phyloP scores from a whole-genome alignment of 2,888 invertebrate species.

The Cancer borealis region DNA sequence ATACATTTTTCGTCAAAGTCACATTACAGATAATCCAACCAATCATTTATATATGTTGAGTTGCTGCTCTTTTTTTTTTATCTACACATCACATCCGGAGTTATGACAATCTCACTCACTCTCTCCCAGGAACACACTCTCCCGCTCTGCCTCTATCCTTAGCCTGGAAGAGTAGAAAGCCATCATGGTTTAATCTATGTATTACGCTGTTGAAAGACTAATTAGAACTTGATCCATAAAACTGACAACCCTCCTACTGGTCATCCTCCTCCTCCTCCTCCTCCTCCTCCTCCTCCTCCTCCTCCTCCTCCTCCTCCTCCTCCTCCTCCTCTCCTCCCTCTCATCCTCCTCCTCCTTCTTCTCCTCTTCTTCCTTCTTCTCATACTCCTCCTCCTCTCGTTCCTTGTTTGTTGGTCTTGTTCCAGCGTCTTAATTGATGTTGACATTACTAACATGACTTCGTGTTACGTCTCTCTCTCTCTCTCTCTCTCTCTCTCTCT shows the following conservation, averaged over 20 bases:
- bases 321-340: background rate
- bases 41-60: too few relatives aligned
- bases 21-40: too few relatives aligned
- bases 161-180: too few relatives aligned
- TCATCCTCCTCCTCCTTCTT: background rate
- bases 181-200: background rate
- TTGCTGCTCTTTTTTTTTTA: too few relatives aligned
- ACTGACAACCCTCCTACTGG: slow-evolving; percentile 1
- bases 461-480: background rate
- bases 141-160: too few relatives aligned
- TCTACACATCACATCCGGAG: too few relatives aligned
- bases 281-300: too few relatives aligned
- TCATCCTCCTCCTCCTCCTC: background rate
- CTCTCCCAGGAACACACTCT: too few relatives aligned
- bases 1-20: too few relatives aligned
- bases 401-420: slow-evolving; percentile 17
- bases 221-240: slow-evolving; percentile 20
- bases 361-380: background rate
- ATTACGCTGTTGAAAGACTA: slow-evolving; percentile 27
- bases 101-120: too few relatives aligned
- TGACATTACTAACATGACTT: slow-evolving; percentile 12
- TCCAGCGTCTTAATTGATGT: slow-evolving; percentile 15
- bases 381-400: background rate
- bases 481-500: too few relatives aligned
- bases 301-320: too few relatives aligned